A percentile compares a stretch with the other conserved stretches of the same genome.
These are phyloP conservation scores for Drosophila setifemur DNA, from an alignment of 1,140 invertebrate genomes.

Conservation along the genomic window DNA sequence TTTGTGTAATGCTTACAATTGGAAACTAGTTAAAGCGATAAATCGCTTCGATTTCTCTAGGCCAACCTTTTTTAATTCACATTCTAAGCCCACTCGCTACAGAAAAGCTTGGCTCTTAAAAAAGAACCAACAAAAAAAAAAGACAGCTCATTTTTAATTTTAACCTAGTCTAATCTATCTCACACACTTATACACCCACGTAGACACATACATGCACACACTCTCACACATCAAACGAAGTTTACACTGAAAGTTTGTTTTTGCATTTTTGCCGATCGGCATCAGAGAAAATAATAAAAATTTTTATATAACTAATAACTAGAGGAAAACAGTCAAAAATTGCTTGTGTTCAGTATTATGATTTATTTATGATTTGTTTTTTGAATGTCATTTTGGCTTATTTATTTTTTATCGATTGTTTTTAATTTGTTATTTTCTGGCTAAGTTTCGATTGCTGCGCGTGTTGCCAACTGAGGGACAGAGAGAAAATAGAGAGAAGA, in stretches of 20 bases:
- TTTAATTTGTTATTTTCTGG: constrained; percentile 39
- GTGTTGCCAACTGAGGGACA: constrained; percentile 42
- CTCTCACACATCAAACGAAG: neutral
- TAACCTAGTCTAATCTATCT: no score
- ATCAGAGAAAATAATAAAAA: constrained; percentile 27
- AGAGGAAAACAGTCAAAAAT: constrained; percentile 44
- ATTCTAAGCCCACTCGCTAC: neutral
- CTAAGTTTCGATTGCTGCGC: constrained; percentile 28
- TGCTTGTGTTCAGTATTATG: constrained; percentile 75
- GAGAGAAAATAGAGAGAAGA: neutral
- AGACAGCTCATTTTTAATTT: neutral
- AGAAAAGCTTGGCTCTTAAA: constrained; percentile 3
- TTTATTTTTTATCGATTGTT: constrained; percentile 42
- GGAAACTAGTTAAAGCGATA: neutral
- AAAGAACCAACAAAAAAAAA: neutral
- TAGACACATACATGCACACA: neutral
- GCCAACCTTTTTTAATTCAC: no score
- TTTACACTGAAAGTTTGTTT: constrained; percentile 42
- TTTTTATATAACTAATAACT: constrained; percentile 24
- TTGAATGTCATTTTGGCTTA: constrained; percentile 33
- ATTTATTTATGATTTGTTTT: constrained; percentile 51
- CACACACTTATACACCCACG: neutral
- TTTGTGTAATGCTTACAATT: constrained; percentile 18
- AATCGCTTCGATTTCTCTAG: neutral
- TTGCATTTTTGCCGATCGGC: constrained; percentile 49